Evolutionary conservation across 1,140 invertebrate species (phyloP), one percentile per base, ranked within the genome.

Genomic region (Lucilia cuprina): DNA sequence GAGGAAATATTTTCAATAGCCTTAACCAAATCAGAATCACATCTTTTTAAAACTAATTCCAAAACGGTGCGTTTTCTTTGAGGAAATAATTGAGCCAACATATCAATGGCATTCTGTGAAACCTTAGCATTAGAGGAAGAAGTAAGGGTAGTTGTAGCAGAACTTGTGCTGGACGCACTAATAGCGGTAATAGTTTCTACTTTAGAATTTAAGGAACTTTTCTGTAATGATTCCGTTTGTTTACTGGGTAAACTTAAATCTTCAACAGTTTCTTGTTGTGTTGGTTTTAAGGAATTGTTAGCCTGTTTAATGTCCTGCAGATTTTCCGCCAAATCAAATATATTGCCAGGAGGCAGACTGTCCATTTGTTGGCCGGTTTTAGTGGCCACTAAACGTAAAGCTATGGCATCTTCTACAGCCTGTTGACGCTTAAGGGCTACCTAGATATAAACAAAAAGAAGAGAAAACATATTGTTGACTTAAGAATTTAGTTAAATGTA

Each of bases 361-460:
- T 95, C 95, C 82, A 97, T 92, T 41, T 95, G 93, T 19, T 94
- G 94, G 2, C 97, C 97, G 8, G 95, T 97, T 85, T 98, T 96
- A 7, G 93, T 97, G n/a, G 97, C 96, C 21, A 97, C 95, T 87
- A 99, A 93, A 75, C 97, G 97, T 83, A 99, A 92, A 0, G 98
- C 98, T 84, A 99, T 98, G 47, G 97, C 97, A 91, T 99, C 98
- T 93, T 99, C 98, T 0, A 98, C 97, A 0, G 98, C 98, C 92
- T 99, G 98, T 91, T 99, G 98, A 65, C 98, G 92, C 92, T 99
- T 99, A 83, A 99, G 91, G 14, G 98, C 98, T n/a, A 99, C 98
- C 96, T 98, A 65, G 14, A 41, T 41, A 41, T 41, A 41, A 41
- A 8, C 3, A 5, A 83, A 80, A 34, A 47, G 13, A 55, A 55